Base-by-base conservation (phyloP, 2,888 invertebrate genomes). In the Apamea epomidion region DNA sequence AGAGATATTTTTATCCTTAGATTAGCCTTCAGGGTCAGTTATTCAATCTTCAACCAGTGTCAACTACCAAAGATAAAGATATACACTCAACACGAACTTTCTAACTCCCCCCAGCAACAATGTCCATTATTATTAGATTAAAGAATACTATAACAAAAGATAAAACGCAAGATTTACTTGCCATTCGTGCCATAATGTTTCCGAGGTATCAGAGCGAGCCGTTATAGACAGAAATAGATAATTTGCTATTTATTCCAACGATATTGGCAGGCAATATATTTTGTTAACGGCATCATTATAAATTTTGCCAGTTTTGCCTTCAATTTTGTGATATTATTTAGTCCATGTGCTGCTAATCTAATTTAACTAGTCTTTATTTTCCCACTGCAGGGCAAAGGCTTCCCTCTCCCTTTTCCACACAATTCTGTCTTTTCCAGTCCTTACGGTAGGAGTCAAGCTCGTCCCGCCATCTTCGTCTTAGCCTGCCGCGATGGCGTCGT, bases 251-350 rank as follows among this genome's bases (percentile, higher is more conserved):
- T 81, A 82, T 80, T 77, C 67, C 62, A 58, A 29, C 51, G 70
- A 74, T 84, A 86, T 88, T 89, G 88, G 89, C 89, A 80, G 29
- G 74, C 72, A 62, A 68, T 82, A 71, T 88, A 80, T 89, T 89
- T 86, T 78, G 75, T 74, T 85, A 85, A 87, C 67, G 75, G 75
- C 51, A 16, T 51, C 60, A 71, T 48, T 75, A 84, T 75, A 84
- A 70, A 78, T 73, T 82, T 74, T 45, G 67, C 29, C 48, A 21
- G 58, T 74, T 54, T 68, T 80, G 58, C 72, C 75, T 83, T 73
- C 65, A 25, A 77, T 80, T 87, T 12, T 48, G n/a, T 69, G 58
- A 60, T 64, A 65, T 80, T 80, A 79, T 83, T 68, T 81, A 74
- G 68, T 74, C 48, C 58, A 42, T 72, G 21, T 32, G 62, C 62